These are phyloP conservation scores for Pelagia noctiluca DNA, from an alignment of 30 jellyfish, hydroid and myxozoan genomes.

Conservation along the genomic window DNA sequence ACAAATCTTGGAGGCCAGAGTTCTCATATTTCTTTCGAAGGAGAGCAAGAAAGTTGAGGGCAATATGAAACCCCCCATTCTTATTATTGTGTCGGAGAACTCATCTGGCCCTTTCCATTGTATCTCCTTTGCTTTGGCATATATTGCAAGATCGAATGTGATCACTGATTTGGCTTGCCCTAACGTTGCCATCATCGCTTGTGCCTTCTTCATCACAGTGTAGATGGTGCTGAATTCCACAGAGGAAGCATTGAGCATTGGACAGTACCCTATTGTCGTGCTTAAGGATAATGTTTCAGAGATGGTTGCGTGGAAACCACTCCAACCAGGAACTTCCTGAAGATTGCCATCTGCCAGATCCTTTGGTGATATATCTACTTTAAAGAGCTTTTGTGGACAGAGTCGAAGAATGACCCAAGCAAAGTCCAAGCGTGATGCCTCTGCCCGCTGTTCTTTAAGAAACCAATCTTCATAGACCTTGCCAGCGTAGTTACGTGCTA, in stretches of 20 bases:
- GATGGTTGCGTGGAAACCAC: neutral
- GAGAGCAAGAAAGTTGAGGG: neutral
- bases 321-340: slow-evolving; percentile 4
- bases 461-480: neutral
- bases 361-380: too few relatives aligned
- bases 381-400: neutral
- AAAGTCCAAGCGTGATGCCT: neutral
- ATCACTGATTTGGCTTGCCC: neutral
- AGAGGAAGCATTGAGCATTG: neutral
- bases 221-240: neutral
- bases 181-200: neutral
- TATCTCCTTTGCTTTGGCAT: neutral
- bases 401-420: slow-evolving; percentile 4
- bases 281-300: neutral
- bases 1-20: neutral
- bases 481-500: neutral
- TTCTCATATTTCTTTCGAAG: slow-evolving; percentile 2
- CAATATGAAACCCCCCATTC: slow-evolving; percentile 4
- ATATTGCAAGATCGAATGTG: slow-evolving; percentile 7
- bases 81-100: neutral
- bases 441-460: neutral
- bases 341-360: neutral
- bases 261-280: neutral
- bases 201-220: neutral
- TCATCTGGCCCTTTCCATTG: neutral